Conservation (phyloP, 2,888 invertebrate species). For the Operophtera brumata region DNA sequence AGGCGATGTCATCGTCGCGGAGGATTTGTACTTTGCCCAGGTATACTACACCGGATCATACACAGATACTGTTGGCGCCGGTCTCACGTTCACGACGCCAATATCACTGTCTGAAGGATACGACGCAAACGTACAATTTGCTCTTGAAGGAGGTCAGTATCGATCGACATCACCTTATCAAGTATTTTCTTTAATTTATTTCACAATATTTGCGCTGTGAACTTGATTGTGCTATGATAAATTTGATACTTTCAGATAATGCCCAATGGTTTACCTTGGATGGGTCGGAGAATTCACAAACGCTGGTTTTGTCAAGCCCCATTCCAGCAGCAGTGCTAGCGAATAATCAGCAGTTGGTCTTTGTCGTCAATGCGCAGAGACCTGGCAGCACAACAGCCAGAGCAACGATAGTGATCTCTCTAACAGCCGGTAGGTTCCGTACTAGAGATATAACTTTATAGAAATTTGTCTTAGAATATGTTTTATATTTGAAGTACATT, state of each 20-base stretch:
- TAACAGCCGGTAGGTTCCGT: conserved; percentile 28
- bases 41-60: conserved; percentile 41
- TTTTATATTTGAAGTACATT: too few species aligned
- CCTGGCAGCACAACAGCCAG: conserved; percentile 30
- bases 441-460: too few species aligned
- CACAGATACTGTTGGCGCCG: conserved; percentile 21
- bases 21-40: conserved; percentile 23
- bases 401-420: conserved; percentile 37
- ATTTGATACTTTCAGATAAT: conserved; percentile 15
- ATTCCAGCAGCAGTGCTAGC: conserved; percentile 38
- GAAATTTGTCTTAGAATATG: too few species aligned
- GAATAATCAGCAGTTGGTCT: conserved; percentile 39
- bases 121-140: conserved; percentile 35
- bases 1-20: conserved; percentile 1
- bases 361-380: conserved; percentile 34
- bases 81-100: conserved; percentile 26
- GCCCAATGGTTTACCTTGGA: conserved; percentile 27
- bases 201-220: background rate
- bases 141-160: conserved; percentile 40
- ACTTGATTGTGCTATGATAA: background rate
- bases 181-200: background rate
- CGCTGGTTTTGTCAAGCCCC: conserved; percentile 23
- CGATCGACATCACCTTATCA: background rate
- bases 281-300: conserved; percentile 26
- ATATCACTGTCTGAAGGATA: conserved; percentile 36